These are phyloP conservation scores for Ranitomeya imitator DNA, from an alignment of 2,113 vertebrate species.

Conservation along the genomic window DNA sequence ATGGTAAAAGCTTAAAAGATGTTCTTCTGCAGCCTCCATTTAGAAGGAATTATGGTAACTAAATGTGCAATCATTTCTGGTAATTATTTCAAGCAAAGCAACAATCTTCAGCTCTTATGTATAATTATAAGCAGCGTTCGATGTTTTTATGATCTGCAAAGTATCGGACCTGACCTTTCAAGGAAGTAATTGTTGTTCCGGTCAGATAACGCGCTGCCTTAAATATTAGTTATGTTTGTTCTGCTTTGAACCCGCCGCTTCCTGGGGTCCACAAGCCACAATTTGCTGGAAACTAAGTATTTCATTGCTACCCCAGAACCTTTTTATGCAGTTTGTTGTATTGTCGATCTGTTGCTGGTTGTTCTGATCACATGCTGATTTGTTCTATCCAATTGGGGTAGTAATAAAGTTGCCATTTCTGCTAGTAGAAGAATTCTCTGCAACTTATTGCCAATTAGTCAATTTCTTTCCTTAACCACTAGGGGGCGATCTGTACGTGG, in stretches of 20 bases:
- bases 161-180: not conserved
- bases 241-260: not conserved
- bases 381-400: not conserved
- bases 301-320: not conserved
- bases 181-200: not conserved
- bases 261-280: not conserved
- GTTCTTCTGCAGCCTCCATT: not conserved
- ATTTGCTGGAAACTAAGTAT: conserved; percentile 1
- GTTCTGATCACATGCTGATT: not conserved
- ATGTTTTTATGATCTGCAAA: not conserved
- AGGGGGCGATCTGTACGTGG: too few species aligned
- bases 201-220: not conserved
- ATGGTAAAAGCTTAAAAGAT: not conserved
- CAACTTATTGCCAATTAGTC: too few species aligned
- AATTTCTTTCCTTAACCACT: too few species aligned
- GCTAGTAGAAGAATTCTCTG: too few species aligned
- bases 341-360: not conserved
- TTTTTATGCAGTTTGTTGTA: not conserved
- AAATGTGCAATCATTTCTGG: conserved; percentile 9
- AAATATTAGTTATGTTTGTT: not conserved
- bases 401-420: not conserved
- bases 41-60: not conserved
- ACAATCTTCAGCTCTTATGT: not conserved
- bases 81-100: conserved; percentile 5
- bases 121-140: not conserved